Evolutionary conservation across 2,888 invertebrate species (phyloP).

Genomic region (Troides helena): DNA sequence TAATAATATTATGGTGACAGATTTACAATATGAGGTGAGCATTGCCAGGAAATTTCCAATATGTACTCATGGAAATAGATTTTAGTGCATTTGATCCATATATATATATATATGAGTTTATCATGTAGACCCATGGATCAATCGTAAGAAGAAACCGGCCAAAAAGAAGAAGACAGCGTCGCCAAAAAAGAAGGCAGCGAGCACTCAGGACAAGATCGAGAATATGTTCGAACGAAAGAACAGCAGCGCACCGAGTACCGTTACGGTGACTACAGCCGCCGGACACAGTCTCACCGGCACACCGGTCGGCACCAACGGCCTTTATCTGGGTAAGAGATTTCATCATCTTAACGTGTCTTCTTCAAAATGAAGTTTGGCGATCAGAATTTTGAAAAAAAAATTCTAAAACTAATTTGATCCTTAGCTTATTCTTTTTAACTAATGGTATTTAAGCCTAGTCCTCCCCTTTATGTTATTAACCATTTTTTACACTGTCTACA

Average conservation of each 20-base stretch:
- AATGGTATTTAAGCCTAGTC: no score
- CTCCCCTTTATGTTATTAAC: no score
- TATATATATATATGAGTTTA: no score
- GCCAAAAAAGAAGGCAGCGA: constrained; percentile 80
- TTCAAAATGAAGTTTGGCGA: background rate
- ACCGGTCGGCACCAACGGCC: constrained; percentile 73
- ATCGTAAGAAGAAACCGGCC: constrained; percentile 83
- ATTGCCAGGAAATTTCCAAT: no score
- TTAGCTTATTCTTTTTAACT: no score
- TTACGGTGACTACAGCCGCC: constrained; percentile 54
- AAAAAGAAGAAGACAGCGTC: constrained; percentile 79
- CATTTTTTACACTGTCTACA: no score
- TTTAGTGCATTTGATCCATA: no score
- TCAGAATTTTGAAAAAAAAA: no score
- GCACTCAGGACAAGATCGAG: constrained; percentile 90
- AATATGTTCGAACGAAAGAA: constrained; percentile 81
- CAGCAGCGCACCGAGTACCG: constrained; percentile 43
- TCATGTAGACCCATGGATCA: constrained; percentile 87
- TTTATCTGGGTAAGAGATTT: constrained; percentile 54
- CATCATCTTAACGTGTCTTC: background rate
- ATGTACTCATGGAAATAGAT: no score
- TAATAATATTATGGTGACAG: no score
- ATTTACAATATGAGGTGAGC: no score
- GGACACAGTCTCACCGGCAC: constrained; percentile 65
- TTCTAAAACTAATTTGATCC: no score